phyloP scores from a whole-genome alignment of 2,888 invertebrate species.

The Branchinecta sandiegonensis region DNA sequence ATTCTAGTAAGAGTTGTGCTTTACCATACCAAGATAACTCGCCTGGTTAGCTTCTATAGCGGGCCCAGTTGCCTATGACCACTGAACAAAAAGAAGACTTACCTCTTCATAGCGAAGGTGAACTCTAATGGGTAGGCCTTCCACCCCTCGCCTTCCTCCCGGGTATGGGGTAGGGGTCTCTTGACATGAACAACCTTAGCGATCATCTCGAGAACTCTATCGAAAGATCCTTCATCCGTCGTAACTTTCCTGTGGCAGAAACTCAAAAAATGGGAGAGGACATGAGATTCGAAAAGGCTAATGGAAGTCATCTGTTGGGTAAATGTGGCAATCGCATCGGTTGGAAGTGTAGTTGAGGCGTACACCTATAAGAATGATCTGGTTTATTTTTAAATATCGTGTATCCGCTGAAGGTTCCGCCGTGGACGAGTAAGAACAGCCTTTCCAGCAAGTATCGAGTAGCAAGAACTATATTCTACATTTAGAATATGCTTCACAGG shows the following conservation, averaged over 20 bases:
- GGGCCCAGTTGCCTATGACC: too few species aligned
- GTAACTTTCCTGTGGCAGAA: slow-evolving; percentile 27
- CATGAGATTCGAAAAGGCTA: slow-evolving; percentile 34
- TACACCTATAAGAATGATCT: slow-evolving; percentile 13
- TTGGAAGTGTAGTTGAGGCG: slow-evolving; percentile 39
- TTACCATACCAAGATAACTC: too few species aligned
- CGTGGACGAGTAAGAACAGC: too few species aligned
- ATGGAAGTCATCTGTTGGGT: slow-evolving; percentile 43
- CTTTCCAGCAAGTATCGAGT: too few species aligned
- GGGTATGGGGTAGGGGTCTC: slow-evolving; percentile 46
- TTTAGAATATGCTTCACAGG: too few species aligned
- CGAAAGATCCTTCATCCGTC: neutral
- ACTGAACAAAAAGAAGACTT: neutral
- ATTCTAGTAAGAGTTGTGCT: too few species aligned
- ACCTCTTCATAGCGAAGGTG: slow-evolving; percentile 23
- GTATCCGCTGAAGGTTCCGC: too few species aligned
- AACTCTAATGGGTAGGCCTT: slow-evolving; percentile 47
- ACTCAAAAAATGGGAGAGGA: slow-evolving; percentile 31
- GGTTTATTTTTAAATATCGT: too few species aligned
- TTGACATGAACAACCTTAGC: slow-evolving; percentile 51
- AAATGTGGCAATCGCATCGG: slow-evolving; percentile 46
- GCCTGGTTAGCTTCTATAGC: too few species aligned
- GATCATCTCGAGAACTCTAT: slow-evolving; percentile 44
- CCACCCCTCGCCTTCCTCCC: slow-evolving; percentile 47
- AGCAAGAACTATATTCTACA: too few species aligned